Evolutionary conservation across 1,140 invertebrate species (phyloP).

Genomic region (Polypedilum pembai): DNA sequence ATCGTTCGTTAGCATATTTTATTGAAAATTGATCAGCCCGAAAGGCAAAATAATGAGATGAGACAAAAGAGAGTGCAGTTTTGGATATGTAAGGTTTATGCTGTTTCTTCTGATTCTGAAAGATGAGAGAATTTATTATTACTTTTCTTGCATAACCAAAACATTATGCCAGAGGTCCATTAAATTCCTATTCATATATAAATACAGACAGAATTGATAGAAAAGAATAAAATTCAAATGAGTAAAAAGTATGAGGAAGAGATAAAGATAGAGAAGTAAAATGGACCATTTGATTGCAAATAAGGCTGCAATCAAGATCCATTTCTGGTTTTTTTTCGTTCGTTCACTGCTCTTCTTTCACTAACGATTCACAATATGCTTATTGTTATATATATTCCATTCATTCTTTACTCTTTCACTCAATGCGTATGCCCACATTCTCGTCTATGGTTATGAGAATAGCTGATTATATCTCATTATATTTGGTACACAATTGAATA

Average conservation of each 20-base stretch:
- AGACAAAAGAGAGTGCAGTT: too few relatives aligned
- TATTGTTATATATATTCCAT: conserved; percentile 2
- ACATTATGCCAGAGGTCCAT: conserved; percentile 16
- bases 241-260: neutral
- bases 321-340: conserved; percentile 4
- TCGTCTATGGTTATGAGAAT: conserved; percentile 11
- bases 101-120: neutral
- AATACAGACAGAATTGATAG: neutral
- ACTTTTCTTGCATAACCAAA: neutral
- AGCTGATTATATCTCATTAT: conserved; percentile 27
- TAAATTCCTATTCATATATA: neutral
- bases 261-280: conserved; percentile 1
- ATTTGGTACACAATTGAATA: conserved; percentile 28
- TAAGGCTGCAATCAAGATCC: conserved; percentile 22
- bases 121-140: too few relatives aligned
- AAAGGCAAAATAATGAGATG: too few relatives aligned
- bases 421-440: conserved; percentile 25
- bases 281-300: conserved; percentile 25
- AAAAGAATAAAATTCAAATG: neutral
- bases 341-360: neutral
- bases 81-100: neutral
- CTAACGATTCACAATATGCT: conserved; percentile 18
- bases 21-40: too few relatives aligned
- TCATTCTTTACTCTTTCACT: neutral
- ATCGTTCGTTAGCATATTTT: too few relatives aligned